phyloP scores from a whole-genome alignment of 2,888 invertebrate genomes.

The Agonum fuliginosum region DNA sequence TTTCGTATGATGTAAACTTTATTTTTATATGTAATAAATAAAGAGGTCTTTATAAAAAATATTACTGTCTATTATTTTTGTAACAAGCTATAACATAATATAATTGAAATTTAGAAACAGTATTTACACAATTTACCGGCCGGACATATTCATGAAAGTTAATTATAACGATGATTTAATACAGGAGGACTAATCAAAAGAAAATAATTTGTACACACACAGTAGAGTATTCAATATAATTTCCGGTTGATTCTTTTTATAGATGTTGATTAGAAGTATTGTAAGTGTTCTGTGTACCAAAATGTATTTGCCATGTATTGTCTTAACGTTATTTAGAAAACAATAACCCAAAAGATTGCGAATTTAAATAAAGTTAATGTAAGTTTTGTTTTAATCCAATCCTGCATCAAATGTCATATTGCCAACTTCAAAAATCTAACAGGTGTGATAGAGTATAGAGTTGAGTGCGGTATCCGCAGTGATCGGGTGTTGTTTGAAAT shows the following conservation, averaged over 20 bases:
- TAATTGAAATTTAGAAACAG: not conserved
- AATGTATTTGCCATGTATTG: too few relatives aligned
- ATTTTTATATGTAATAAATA: not conserved
- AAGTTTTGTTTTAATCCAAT: not conserved
- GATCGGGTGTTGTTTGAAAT: conserved; percentile 3
- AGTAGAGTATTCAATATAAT: not conserved
- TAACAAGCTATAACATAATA: not conserved
- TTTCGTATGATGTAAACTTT: not conserved
- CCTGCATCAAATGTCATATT: not conserved
- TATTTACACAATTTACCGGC: not conserved
- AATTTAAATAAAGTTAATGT: too few relatives aligned
- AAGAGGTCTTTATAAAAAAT: not conserved
- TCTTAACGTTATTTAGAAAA: too few relatives aligned
- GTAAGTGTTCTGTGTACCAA: too few relatives aligned
- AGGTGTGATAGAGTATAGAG: not conserved
- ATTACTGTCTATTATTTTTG: not conserved
- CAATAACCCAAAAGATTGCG: too few relatives aligned
- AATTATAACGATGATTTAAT: conserved; percentile 28
- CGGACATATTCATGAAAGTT: conserved; percentile 1
- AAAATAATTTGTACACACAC: not conserved
- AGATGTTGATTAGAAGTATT: too few relatives aligned
- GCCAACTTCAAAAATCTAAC: conserved; percentile 35
- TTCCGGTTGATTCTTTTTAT: not conserved
- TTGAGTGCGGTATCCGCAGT: not conserved
- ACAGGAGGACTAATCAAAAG: not conserved